phyloP scores from a whole-genome alignment of 2,888 invertebrate genomes.

The Empis stercorea region DNA sequence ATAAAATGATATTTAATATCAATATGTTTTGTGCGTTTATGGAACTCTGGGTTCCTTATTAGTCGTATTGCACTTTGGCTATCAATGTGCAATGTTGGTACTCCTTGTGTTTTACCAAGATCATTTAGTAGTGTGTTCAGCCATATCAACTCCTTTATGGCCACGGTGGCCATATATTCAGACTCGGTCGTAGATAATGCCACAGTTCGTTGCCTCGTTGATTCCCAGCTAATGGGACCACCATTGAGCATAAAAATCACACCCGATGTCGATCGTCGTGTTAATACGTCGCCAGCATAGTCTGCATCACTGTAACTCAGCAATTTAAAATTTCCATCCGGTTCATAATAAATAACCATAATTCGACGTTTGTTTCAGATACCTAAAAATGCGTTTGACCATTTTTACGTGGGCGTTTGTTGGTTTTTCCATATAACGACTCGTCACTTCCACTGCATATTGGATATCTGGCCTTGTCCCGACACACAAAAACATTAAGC shows the following conservation, averaged over 20 bases:
- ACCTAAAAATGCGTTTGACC: conserved; percentile 7
- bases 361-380: conserved; percentile 3
- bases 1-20: conserved; percentile 8
- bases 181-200: conserved; percentile 22
- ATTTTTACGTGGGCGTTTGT: conserved; percentile 2
- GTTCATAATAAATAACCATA: not conserved
- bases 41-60: conserved; percentile 9
- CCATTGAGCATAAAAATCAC: conserved; percentile 1
- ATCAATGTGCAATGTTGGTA: conserved; percentile 11
- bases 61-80: too few relatives aligned
- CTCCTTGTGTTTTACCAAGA: not conserved
- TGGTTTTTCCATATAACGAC: conserved; percentile 6
- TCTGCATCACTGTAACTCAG: not conserved
- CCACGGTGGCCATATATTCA: conserved; percentile 20
- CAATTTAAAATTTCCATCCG: not conserved
- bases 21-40: conserved; percentile 10
- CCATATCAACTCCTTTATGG: conserved; percentile 17
- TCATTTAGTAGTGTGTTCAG: conserved; percentile 1
- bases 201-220: conserved; percentile 6
- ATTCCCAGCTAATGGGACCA: too few relatives aligned
- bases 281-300: not conserved
- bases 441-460: not conserved
- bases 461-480: conserved; percentile 5
- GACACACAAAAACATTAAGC: conserved; percentile 3
- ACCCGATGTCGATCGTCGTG: not conserved